Evolutionary conservation across 2,113 vertebrate genomes (phyloP), one percentile per base, ranked within the genome.

Genomic region (Phylloscopus whistleri): DNA sequence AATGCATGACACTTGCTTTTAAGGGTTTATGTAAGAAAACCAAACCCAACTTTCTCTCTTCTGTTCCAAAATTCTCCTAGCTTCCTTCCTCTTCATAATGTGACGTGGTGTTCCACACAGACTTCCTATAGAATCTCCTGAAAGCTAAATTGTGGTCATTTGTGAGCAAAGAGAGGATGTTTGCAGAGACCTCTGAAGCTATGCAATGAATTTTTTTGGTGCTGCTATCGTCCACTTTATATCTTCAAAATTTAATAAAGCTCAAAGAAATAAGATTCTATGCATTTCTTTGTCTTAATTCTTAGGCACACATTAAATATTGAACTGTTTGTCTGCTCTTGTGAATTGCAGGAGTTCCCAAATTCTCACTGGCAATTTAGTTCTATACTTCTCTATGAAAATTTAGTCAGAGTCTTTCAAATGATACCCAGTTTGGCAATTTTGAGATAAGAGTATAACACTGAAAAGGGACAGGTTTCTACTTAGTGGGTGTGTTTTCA

Each of bases 1-100:
- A 88, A 13, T 4, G 5, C 53, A 70, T 41, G 56, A 78, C 11
- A 35, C 37, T 66, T 0, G 2, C 2, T 76, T 64, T 17, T 72
- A 76, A 87, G 27, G 22, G 30, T 46, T 82, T 78, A 49, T 87
- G 70, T 87, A 63, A 91, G 68, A 89, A 81, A 81, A 90, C 17
- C 43, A 67, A 89, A 74, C 26, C 6, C 0, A 56, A 62, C 80
- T 96, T 94, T 96, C 72, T 56, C 58, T 76, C 35, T 72, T 64
- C 31, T 92, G 48, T 68, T 89, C 89, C 48, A 67, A 84, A 92
- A 70, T 68, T 87, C 73, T 94, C 15, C 41, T 20, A 39, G 26
- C 53, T 95, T 95, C 95, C 95, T 94, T 96, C 89, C 83, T 87
- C 60, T 53, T 84, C 68, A 14, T 41, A 23, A 24, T 1, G 3